A percentile compares a stretch with the other conserved stretches of the same genome.
These are phyloP conservation scores for Triplophysa rosa DNA, from an alignment of 2,113 vertebrate genomes.

Conservation along the genomic window DNA sequence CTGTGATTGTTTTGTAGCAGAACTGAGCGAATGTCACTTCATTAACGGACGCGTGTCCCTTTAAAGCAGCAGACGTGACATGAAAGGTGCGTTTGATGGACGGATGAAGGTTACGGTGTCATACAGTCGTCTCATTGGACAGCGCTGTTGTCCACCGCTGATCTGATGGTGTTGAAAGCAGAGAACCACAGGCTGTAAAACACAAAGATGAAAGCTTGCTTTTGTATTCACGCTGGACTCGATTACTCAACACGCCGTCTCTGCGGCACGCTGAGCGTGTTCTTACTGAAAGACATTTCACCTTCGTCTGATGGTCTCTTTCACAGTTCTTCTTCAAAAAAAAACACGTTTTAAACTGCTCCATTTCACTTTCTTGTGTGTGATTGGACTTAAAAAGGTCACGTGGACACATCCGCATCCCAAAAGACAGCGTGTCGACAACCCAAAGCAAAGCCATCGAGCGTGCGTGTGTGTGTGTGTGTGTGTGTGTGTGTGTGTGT, in stretches of 20 bases:
- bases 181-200: slow-evolving; percentile 50
- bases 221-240: slow-evolving; percentile 60
- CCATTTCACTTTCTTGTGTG: neutral
- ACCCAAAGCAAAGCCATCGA: neutral
- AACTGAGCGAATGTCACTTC: neutral
- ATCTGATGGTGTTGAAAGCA: slow-evolving; percentile 62
- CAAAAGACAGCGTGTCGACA: too few relatives aligned
- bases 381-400: neutral
- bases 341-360: neutral
- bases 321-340: neutral
- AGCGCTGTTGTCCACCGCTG: slow-evolving; percentile 56
- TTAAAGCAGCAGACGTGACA: neutral
- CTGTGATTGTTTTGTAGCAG: too few relatives aligned
- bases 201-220: neutral
- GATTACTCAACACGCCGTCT: slow-evolving; percentile 30
- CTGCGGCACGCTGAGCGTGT: slow-evolving; percentile 64
- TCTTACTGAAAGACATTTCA: slow-evolving; percentile 67
- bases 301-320: slow-evolving; percentile 60
- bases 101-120: slow-evolving; percentile 17
- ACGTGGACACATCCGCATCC: neutral
- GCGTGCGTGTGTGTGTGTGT: too few relatives aligned
- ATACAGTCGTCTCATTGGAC: slow-evolving; percentile 56
- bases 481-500: too few relatives aligned
- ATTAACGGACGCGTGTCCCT: neutral
- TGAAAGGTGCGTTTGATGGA: neutral